phyloP scores from a whole-genome alignment of 1,140 invertebrate species.

The Zaprionus tsacasi region DNA sequence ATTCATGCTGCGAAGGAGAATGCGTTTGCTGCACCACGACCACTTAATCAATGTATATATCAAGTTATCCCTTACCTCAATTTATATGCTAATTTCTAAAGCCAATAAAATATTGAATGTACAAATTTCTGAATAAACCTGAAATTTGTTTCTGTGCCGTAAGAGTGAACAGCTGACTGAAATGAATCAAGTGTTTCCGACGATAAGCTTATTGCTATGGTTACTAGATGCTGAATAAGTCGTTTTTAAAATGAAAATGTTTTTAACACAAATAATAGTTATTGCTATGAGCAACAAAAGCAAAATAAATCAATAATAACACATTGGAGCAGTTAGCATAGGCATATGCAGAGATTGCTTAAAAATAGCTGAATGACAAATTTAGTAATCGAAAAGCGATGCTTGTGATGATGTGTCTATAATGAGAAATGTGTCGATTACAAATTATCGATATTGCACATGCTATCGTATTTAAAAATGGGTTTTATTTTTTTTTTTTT shows the following conservation, averaged over 20 bases:
- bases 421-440: no score
- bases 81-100: conserved; percentile 6
- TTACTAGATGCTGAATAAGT: conserved; percentile 23
- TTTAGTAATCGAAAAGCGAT: neutral
- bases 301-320: neutral
- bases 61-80: conserved; percentile 31
- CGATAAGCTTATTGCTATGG: conserved; percentile 33
- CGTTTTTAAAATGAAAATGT: neutral
- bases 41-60: neutral
- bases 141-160: conserved; percentile 35
- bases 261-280: neutral
- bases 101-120: neutral
- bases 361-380: neutral
- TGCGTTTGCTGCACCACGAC: neutral
- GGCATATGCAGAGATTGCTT: neutral
- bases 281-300: no score
- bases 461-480: no score
- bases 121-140: conserved; percentile 17
- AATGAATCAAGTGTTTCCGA: neutral
- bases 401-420: no score
- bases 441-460: neutral
- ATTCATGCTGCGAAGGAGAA: conserved; percentile 58
- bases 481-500: no score
- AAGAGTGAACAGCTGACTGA: conserved; percentile 45
- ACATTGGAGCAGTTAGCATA: neutral